A percentile compares a stretch with the other conserved stretches of the same genome.
phyloP scores from a whole-genome alignment of 2,888 invertebrate species.

The Agelastica alni region DNA sequence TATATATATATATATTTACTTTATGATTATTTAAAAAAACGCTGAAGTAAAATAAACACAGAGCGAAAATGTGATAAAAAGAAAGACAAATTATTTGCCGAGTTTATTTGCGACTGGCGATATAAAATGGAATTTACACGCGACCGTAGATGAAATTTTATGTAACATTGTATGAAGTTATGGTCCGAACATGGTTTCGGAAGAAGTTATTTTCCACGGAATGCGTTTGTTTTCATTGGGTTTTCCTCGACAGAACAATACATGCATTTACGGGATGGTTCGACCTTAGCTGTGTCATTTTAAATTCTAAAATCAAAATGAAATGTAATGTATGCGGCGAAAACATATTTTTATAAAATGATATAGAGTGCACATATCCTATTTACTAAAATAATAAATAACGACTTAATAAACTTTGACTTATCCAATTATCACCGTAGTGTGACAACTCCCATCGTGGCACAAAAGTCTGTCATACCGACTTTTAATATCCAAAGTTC shows the following conservation, averaged over 20 bases:
- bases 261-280: too few species aligned
- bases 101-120: constrained; percentile 10
- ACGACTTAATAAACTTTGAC: too few species aligned
- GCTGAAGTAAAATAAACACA: constrained; percentile 11
- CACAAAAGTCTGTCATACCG: too few species aligned
- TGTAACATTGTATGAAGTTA: constrained; percentile 12
- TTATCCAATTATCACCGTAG: too few species aligned
- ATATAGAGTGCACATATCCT: not conserved
- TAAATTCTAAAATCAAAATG: too few species aligned
- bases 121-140: constrained; percentile 7
- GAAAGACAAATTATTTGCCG: constrained; percentile 12
- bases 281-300: too few species aligned
- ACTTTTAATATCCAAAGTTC: too few species aligned
- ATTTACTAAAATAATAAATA: not conserved
- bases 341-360: too few species aligned
- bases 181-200: constrained; percentile 4
- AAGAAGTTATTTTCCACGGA: constrained; percentile 3
- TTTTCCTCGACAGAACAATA: not conserved
- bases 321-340: too few species aligned
- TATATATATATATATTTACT: too few species aligned
- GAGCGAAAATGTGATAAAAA: constrained; percentile 5
- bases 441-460: too few species aligned
- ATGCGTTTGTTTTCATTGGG: constrained; percentile 5
- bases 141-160: constrained; percentile 14
- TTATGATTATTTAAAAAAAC: too few species aligned